A percentile compares a stretch with the other conserved stretches of the same genome.
Evolutionary conservation across 2,797 vertebrate genomes (phyloP).

Genomic region (Pipistrellus pygmaeus): DNA sequence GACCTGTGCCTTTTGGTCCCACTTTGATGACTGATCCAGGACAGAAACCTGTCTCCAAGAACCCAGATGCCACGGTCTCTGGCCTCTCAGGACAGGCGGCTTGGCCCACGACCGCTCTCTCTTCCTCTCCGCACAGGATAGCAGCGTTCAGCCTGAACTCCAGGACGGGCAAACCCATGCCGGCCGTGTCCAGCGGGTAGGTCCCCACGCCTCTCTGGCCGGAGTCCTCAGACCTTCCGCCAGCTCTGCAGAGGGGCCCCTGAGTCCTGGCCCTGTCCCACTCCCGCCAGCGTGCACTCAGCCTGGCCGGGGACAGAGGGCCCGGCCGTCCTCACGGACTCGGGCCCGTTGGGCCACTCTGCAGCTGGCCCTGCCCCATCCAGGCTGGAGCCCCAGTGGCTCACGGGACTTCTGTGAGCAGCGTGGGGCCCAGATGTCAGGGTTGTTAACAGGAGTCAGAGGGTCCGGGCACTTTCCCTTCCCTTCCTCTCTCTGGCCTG

Average conservation of each 20-base stretch:
- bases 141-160: slow-evolving; percentile 82
- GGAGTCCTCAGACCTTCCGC: neutral
- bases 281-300: neutral
- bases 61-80: neutral
- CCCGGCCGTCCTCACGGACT: neutral
- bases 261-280: neutral
- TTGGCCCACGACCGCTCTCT: neutral
- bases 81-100: neutral
- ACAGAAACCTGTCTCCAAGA: neutral
- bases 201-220: slow-evolving; percentile 12
- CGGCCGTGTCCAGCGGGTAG: slow-evolving; percentile 83
- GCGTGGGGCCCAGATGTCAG: neutral
- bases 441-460: neutral
- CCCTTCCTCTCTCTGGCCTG: neutral
- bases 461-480: neutral
- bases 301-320: neutral
- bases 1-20: neutral
- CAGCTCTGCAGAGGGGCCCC: neutral
- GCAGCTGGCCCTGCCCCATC: neutral
- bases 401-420: neutral
- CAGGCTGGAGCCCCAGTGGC: neutral
- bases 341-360: neutral
- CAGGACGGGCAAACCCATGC: slow-evolving; percentile 81
- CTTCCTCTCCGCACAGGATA: slow-evolving; percentile 74
- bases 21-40: neutral